A percentile compares a stretch with the other conserved stretches of the same genome.
Conservation (phyloP, 2,888 invertebrate genomes). For the Nymphalis polychloros region DNA sequence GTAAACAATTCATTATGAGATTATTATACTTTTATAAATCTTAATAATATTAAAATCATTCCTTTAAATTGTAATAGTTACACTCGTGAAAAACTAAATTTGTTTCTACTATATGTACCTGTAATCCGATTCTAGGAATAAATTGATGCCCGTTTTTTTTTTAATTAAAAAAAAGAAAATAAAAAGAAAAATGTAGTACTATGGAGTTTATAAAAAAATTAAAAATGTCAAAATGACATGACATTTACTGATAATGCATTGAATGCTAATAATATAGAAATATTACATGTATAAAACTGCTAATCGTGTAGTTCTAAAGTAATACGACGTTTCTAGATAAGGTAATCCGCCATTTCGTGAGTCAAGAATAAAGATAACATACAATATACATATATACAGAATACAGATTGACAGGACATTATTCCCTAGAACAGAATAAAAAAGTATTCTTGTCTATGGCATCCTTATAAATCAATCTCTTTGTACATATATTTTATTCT, state of each 20-base stretch:
- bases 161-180: conserved; percentile 60
- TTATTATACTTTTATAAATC: conserved; percentile 28
- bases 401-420: conserved; percentile 18
- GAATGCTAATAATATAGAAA: background rate
- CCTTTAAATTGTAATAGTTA: background rate
- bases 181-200: conserved; percentile 59
- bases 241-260: conserved; percentile 13
- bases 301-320: background rate
- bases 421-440: conserved; percentile 15
- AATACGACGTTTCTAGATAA: conserved; percentile 18
- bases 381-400: conserved; percentile 10
- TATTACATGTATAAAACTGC: background rate
- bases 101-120: conserved; percentile 7
- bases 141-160: conserved; percentile 73
- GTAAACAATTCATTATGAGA: conserved; percentile 22
- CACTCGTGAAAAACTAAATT: conserved; percentile 45
- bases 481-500: background rate
- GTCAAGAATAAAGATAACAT: conserved; percentile 29
- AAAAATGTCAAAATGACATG: conserved; percentile 53
- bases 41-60: background rate
- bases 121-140: conserved; percentile 45
- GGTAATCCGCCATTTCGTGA: conserved; percentile 54
- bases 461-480: background rate
- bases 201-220: conserved; percentile 51
- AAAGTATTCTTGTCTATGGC: conserved; percentile 29